Base-by-base conservation (phyloP, 2,888 invertebrate genomes). In the Agonopterix heracliana region DNA sequence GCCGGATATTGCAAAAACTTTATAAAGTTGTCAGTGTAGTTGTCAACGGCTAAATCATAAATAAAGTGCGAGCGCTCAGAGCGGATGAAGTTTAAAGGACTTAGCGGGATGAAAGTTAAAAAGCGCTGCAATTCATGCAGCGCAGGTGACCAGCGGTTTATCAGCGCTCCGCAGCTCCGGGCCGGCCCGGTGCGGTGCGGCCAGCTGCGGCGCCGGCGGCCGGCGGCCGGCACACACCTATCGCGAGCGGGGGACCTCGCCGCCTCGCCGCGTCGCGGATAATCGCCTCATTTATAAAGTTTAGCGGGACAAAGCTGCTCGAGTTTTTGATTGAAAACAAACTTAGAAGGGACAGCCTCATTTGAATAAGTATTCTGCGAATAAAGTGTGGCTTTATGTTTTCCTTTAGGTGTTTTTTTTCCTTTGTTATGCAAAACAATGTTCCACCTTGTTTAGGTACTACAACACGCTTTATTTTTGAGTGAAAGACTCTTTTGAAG, bases 321-420 rank as follows among this genome's bases (percentile, higher is more conserved):
- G 85, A 87, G 86, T 87, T 87, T 87, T 87, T 88, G 88, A 88
- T 88, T 88, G 88, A 88, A 88, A 88, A 87, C 85, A 88, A 88
- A 88, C 88, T 88, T 87, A 85, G 88, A 86, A 88, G 88, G 88
- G 87, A 88, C 88, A 81, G 84, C 79, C 85, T 88, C 88, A 87
- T 88, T 88, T 88, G 87, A 88, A 88, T 88, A 88, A 88, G 88
- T 88, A 88, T 88, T 86, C 84, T 81, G 82, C 82, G 85, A 87
- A 88, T 87, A 87, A 88, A 87, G 88, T 87, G 88, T 87, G 87
- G 87, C 85, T 88, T 88, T 84, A 87, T 87, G 87, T 87, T 88
- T 88, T 87, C 84, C 85, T 87, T 86, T 82, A 81, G 85, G 85
- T 85, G 84, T 85, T 87, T 86, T 87, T 86, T 82, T 78, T 64